phyloP scores from a whole-genome alignment of 1,140 invertebrate genomes.

The Drosophila elegans region DNA sequence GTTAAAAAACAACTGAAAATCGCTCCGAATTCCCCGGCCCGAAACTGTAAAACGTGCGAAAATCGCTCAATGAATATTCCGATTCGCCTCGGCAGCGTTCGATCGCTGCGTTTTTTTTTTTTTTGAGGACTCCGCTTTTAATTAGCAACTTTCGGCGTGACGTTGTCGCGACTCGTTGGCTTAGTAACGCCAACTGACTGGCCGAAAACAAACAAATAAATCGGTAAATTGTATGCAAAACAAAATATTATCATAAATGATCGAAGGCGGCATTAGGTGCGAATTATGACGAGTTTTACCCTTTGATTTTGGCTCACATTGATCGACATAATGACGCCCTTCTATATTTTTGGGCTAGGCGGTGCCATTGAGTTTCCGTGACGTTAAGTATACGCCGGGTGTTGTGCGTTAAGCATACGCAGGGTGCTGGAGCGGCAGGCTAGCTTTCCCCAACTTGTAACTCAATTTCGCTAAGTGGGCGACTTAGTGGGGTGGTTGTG shows the following conservation, averaged over 20 bases:
- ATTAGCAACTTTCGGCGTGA: conserved; percentile 65
- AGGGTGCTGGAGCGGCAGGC: conserved; percentile 37
- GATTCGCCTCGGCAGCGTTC: conserved; percentile 27
- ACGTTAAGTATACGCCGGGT: conserved; percentile 55
- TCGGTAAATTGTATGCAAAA: conserved; percentile 65
- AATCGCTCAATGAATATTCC: conserved; percentile 61
- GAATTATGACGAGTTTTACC: conserved; percentile 69
- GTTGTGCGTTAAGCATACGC: conserved; percentile 54
- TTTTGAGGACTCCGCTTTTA: conserved; percentile 52
- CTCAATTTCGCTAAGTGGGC: conserved; percentile 41
- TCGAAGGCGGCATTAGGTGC: conserved; percentile 65
- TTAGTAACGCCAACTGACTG: conserved; percentile 17
- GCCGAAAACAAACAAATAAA: conserved; percentile 53
- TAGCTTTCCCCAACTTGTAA: conserved; percentile 22
- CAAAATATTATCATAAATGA: conserved; percentile 77
- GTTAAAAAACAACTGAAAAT: background rate
- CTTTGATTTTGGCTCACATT: conserved; percentile 26
- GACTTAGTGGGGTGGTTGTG: conserved; percentile 45
- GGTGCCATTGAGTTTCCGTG: conserved; percentile 20
- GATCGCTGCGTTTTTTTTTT: conserved; percentile 23
- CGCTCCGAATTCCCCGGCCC: background rate
- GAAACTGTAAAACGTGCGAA: conserved; percentile 64
- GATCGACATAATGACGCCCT: conserved; percentile 27
- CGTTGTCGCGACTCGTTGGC: conserved; percentile 56
- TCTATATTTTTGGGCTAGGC: conserved; percentile 1